Percentiles rank a stretch among this genome's conserved stretches.
These are phyloP conservation scores for Theonella swinhoei DNA, from an alignment of 37 sponge, comb jelly and placozoan species.

Conservation along the genomic window DNA sequence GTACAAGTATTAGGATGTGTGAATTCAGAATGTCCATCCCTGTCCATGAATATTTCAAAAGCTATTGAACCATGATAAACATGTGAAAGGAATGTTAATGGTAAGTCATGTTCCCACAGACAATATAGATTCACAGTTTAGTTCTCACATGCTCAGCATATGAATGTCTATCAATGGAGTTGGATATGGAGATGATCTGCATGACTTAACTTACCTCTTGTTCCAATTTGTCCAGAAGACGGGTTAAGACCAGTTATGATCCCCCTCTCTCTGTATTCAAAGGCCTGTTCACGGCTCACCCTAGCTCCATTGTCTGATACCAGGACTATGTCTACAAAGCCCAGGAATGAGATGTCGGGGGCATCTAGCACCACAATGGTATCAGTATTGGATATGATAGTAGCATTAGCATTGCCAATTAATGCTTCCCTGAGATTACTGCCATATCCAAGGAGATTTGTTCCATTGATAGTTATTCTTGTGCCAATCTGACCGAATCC, in stretches of 20 bases:
- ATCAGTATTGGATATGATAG: neutral
- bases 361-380: conserved; percentile 19
- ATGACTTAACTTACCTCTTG: conserved; percentile 63
- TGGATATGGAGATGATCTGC: too few species aligned
- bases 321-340: conserved; percentile 34
- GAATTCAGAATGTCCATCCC: too few species aligned
- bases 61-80: too few species aligned
- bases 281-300: conserved; percentile 30
- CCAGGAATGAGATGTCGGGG: neutral
- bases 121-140: too few species aligned
- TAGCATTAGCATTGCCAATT: conserved; percentile 11
- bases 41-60: too few species aligned
- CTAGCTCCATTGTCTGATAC: conserved; percentile 55
- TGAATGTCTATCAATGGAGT: too few species aligned
- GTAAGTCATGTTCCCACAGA: too few species aligned
- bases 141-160: too few species aligned
- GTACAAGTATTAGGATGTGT: too few species aligned
- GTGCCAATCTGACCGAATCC: conserved; percentile 71
- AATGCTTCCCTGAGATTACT: neutral
- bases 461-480: conserved; percentile 51
- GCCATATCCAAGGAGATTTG: conserved; percentile 69
- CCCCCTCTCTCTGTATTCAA: conserved; percentile 54
- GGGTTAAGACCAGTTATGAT: conserved; percentile 30
- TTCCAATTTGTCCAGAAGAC: conserved; percentile 65
- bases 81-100: too few species aligned